These are phyloP conservation scores for Axis porcinus DNA, from an alignment of 2,113 vertebrate genomes.

Conservation along the genomic window DNA sequence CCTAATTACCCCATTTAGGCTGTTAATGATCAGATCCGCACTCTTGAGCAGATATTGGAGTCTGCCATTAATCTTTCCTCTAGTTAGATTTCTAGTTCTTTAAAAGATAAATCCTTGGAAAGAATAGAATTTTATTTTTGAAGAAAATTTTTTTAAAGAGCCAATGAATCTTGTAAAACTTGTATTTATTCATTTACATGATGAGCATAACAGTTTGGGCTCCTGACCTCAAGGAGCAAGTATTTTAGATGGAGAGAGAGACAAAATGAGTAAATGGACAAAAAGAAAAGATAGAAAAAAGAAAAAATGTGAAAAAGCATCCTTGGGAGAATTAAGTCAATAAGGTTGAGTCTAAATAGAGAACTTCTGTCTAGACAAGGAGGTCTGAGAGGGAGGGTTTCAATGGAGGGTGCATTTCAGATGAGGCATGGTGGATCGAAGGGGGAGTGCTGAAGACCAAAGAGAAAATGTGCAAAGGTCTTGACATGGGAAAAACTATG, in stretches of 20 bases:
- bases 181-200: neutral
- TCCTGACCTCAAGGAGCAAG: neutral
- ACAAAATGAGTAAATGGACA: neutral
- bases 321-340: neutral
- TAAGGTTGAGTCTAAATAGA: neutral
- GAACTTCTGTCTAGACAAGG: too few species aligned
- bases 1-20: conserved; percentile 67
- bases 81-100: conserved; percentile 54
- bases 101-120: conserved; percentile 29
- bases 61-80: conserved; percentile 60
- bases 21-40: conserved; percentile 60
- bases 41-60: neutral
- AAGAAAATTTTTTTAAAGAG: neutral
- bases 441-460: fast-evolving
- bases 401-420: too few species aligned
- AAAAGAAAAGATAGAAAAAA: neutral
- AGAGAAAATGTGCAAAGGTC: fast-evolving
- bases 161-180: neutral
- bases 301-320: fast-evolving
- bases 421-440: fast-evolving
- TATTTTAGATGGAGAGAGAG: neutral
- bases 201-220: neutral
- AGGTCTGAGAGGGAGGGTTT: fast-evolving
- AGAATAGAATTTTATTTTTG: neutral
- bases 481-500: fast-evolving